Percentiles rank a stretch among this genome's conserved stretches.
Evolutionary conservation across 2,888 invertebrate species (phyloP).

Genomic region (Meteorus colon): DNA sequence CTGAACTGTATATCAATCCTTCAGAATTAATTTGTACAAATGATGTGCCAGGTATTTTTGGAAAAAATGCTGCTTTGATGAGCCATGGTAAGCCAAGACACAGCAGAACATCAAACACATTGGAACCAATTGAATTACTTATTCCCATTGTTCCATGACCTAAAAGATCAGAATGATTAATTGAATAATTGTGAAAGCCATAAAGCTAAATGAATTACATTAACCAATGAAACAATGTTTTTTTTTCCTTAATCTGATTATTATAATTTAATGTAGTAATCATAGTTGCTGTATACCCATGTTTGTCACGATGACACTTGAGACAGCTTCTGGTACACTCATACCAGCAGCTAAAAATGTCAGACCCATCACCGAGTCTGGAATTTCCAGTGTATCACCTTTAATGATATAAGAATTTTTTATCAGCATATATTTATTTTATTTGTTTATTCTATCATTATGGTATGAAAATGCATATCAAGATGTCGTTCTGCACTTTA

Average conservation of each 20-base stretch:
- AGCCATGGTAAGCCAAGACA: conserved; percentile 88
- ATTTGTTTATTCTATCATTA: no score
- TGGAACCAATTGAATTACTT: conserved; percentile 87
- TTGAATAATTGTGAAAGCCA: not conserved
- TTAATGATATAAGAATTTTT: conserved; percentile 29
- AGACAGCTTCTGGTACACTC: conserved; percentile 90
- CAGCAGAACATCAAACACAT: conserved; percentile 86
- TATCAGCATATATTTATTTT: no score
- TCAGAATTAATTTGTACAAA: conserved; percentile 84
- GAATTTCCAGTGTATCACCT: conserved; percentile 86
- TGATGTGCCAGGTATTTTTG: conserved; percentile 76
- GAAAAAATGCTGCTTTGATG: conserved; percentile 80
- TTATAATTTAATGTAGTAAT: conserved; percentile 1
- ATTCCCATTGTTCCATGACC: conserved; percentile 86
- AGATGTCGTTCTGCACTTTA: no score
- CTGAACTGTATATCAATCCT: conserved; percentile 84
- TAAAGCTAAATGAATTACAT: not conserved
- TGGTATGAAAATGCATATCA: no score
- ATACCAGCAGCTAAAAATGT: conserved; percentile 90
- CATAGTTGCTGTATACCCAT: conserved; percentile 76
- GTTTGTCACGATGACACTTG: conserved; percentile 87
- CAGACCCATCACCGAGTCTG: conserved; percentile 90
- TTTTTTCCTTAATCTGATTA: conserved; percentile 10
- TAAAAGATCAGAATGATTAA: conserved; percentile 65
- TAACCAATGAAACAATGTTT: not conserved